Percentiles rank a stretch among this genome's conserved stretches.
Conservation (phyloP, 37 sponge, comb jelly and placozoan species). For the Ephydatia muelleri region DNA sequence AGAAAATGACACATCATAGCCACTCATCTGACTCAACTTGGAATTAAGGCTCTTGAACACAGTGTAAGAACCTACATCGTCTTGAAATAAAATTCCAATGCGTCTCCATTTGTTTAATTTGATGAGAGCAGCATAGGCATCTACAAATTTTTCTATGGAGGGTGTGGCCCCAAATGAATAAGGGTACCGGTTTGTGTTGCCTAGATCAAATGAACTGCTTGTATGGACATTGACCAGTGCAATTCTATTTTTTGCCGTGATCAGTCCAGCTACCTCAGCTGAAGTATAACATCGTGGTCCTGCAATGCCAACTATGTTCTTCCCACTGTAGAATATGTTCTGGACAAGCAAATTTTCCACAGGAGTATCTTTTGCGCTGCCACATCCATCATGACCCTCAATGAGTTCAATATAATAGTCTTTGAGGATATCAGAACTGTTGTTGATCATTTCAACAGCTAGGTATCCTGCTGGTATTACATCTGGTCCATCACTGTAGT, state of each 20-base stretch:
- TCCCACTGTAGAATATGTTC: neutral
- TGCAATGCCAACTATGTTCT: conserved; percentile 9
- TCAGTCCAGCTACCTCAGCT: neutral
- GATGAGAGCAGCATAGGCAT: neutral
- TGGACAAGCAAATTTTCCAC: neutral
- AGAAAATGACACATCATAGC: neutral
- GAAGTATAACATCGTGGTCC: conserved; percentile 46
- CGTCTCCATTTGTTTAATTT: conserved; percentile 11
- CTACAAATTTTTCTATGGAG: conserved; percentile 6
- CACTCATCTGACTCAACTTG: neutral
- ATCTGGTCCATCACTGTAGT: conserved; percentile 24
- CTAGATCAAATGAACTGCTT: conserved; percentile 5
- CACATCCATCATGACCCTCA: conserved; percentile 31
- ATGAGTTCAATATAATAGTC: conserved; percentile 31
- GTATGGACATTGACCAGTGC: conserved; percentile 13
- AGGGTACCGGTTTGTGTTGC: neutral
- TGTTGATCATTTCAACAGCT: conserved; percentile 30
- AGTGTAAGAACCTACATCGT: neutral
- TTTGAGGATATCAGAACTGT: conserved; percentile 1
- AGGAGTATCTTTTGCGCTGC: neutral
- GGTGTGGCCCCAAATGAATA: conserved; percentile 25
- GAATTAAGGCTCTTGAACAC: neutral
- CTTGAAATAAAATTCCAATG: conserved; percentile 18
- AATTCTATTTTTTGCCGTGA: conserved; percentile 4
- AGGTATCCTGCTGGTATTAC: neutral